Conservation (phyloP, 2,797 vertebrate species). For the Hemibagrus guttatus region DNA sequence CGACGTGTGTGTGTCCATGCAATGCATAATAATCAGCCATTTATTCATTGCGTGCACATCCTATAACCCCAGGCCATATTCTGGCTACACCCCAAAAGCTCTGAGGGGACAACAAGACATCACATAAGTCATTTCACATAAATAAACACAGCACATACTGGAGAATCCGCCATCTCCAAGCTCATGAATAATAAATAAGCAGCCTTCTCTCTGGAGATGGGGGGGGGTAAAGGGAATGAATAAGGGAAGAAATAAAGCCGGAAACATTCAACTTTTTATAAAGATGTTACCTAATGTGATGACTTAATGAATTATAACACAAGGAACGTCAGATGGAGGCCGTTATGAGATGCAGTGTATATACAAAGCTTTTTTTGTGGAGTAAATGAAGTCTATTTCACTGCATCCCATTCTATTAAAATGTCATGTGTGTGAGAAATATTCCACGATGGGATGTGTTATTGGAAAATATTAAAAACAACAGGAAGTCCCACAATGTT, state of each 20-base stretch:
- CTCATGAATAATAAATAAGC: conserved; percentile 23
- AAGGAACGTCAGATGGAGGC: not conserved
- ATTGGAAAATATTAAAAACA: not conserved
- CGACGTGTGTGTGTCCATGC: not conserved
- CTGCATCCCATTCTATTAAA: not conserved
- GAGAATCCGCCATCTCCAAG: conserved; percentile 19
- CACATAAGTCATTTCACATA: conserved; percentile 29
- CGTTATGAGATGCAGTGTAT: not conserved
- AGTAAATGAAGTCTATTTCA: not conserved
- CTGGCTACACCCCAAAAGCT: conserved; percentile 22
- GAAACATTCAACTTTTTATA: not conserved
- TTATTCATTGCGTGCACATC: conserved; percentile 21
- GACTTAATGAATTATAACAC: conserved; percentile 1
- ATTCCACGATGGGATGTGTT: not conserved
- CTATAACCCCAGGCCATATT: conserved; percentile 25
- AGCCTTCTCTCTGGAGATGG: not conserved
- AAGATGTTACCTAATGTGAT: conserved; percentile 17
- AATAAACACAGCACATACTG: conserved; percentile 28
- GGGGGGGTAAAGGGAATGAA: not conserved
- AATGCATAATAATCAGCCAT: conserved; percentile 4
- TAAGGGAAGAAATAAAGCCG: not conserved
- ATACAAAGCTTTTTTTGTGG: not conserved
- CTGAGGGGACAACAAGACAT: conserved; percentile 34
- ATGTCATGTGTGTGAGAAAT: not conserved
- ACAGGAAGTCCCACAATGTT: not conserved